phyloP scores from a whole-genome alignment of 2,797 vertebrate species.

The Cacajao melanocephalus region DNA sequence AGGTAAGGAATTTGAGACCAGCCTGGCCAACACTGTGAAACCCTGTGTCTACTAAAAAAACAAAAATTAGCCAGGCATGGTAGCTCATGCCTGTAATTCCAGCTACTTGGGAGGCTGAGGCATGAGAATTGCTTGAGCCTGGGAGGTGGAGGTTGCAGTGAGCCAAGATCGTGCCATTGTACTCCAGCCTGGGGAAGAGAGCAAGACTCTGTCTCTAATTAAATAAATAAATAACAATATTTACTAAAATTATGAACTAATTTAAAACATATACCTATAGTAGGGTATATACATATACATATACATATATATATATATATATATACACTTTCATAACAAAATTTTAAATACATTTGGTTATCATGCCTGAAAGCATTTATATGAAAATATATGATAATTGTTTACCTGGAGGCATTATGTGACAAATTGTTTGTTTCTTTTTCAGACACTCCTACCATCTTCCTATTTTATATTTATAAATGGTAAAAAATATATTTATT shows the following conservation, averaged over 20 bases:
- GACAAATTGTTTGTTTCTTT: not conserved
- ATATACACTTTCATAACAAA: not conserved
- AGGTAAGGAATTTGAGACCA: too few relatives aligned
- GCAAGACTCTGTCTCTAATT: not conserved
- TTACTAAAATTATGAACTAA: constrained; percentile 7
- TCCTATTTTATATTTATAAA: not conserved
- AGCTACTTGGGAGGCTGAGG: not conserved
- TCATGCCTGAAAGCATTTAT: constrained; percentile 2
- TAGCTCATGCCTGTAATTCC: too few relatives aligned
- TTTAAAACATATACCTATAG: not conserved
- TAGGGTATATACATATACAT: not conserved
- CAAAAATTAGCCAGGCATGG: too few relatives aligned
- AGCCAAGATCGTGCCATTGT: not conserved
- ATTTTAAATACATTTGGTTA: constrained; percentile 30
- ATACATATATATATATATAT: too few relatives aligned
- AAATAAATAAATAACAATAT: not conserved
- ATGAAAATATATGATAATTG: not conserved
- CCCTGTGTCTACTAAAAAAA: too few relatives aligned
- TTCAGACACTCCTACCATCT: not conserved
- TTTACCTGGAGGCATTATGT: not conserved
- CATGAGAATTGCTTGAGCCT: not conserved
- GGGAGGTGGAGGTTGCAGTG: not conserved
- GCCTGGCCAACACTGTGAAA: too few relatives aligned
- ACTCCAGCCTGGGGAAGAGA: not conserved
- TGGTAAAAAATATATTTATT: not conserved